Evolutionary conservation across 2,888 invertebrate species (phyloP).

Genomic region (Parnassius smintheus): DNA sequence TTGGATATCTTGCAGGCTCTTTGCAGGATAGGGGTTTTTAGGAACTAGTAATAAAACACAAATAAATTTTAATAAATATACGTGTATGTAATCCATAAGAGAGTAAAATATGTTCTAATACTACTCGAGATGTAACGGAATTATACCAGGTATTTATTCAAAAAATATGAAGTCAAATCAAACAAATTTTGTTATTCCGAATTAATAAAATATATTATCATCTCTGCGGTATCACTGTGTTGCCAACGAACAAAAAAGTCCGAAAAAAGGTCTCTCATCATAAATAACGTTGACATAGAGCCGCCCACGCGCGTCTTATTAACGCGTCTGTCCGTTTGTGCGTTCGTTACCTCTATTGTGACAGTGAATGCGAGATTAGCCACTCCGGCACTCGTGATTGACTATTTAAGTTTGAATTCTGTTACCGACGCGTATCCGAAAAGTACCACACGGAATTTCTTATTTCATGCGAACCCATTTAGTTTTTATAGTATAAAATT

Average conservation of each 20-base stretch:
- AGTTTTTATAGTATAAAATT: slow-evolving; percentile 21
- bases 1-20: too few relatives aligned
- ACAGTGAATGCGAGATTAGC: slow-evolving; percentile 75
- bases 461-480: slow-evolving; percentile 15
- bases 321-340: slow-evolving; percentile 74
- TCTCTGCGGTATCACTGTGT: slow-evolving; percentile 7
- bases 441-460: slow-evolving; percentile 31
- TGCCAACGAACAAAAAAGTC: slow-evolving; percentile 34
- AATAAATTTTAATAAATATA: too few relatives aligned
- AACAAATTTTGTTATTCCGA: slow-evolving; percentile 20
- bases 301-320: slow-evolving; percentile 79
- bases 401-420: slow-evolving; percentile 75
- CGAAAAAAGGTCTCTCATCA: slow-evolving; percentile 61
- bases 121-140: too few relatives aligned
- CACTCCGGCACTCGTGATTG: slow-evolving; percentile 75
- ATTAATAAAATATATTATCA: slow-evolving; percentile 19
- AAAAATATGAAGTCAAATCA: neutral
- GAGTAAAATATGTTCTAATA: too few relatives aligned
- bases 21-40: too few relatives aligned
- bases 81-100: too few relatives aligned
- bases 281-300: slow-evolving; percentile 79
- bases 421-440: slow-evolving; percentile 63
- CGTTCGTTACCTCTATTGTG: slow-evolving; percentile 80
- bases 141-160: too few relatives aligned
- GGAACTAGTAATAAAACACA: too few relatives aligned